A percentile compares a stretch with the other conserved stretches of the same genome.
These are phyloP conservation scores for Sarcophaga peregrina DNA, from an alignment of 1,140 invertebrate genomes.

Conservation along the genomic window DNA sequence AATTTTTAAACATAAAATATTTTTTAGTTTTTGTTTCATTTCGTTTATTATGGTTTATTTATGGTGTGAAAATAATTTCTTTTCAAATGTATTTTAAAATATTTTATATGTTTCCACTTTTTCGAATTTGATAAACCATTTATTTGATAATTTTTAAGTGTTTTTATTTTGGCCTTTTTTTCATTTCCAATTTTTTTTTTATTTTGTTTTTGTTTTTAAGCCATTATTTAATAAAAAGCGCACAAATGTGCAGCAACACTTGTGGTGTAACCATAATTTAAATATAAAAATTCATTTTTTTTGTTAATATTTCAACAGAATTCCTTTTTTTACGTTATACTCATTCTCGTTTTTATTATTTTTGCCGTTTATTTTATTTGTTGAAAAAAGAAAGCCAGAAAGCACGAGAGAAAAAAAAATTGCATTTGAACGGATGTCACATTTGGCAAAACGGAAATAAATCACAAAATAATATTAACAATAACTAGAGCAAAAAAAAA, in stretches of 20 bases:
- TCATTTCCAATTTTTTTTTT: not conserved
- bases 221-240: not conserved
- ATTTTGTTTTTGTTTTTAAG: not conserved
- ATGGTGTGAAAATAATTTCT: no score
- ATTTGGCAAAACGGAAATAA: constrained; percentile 45
- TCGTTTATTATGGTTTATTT: no score
- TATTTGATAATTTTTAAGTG: no score
- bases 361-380: not conserved
- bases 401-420: no score
- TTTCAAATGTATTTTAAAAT: no score
- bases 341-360: constrained; percentile 3
- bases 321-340: not conserved
- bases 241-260: not conserved
- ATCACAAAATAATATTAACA: constrained; percentile 42
- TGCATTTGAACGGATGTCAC: constrained; percentile 44
- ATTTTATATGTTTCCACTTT: no score
- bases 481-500: not conserved
- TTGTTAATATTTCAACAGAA: not conserved
- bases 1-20: no score
- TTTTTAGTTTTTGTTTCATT: no score
- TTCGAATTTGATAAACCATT: no score
- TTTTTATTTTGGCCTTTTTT: not conserved
- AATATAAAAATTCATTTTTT: not conserved
- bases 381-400: no score
- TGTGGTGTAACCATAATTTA: not conserved